These are phyloP conservation scores for Conomelus anceps DNA, from an alignment of 2,888 invertebrate species.

Conservation along the genomic window DNA sequence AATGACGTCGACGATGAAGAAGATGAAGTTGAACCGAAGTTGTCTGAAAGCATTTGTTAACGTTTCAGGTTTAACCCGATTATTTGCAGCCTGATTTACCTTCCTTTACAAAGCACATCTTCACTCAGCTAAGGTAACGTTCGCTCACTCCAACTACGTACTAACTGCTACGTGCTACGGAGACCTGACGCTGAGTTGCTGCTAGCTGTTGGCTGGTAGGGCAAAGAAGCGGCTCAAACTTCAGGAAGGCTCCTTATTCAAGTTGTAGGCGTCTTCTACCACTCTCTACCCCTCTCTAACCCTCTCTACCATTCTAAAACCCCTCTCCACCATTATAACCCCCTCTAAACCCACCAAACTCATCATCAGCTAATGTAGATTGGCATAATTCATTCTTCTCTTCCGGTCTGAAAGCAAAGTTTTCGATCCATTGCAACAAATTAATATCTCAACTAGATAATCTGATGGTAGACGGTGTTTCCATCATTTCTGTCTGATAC, in stretches of 20 bases:
- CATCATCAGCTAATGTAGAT: conserved; percentile 13
- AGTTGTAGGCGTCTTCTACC: too few species aligned
- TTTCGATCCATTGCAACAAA: background rate
- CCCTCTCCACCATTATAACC: background rate
- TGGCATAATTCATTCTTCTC: background rate
- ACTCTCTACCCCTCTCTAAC: too few species aligned
- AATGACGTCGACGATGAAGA: background rate
- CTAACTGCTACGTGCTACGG: background rate
- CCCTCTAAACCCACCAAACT: background rate
- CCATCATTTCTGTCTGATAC: background rate
- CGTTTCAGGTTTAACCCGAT: background rate
- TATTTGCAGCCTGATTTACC: background rate
- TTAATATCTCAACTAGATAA: background rate
- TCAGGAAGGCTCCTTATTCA: too few species aligned
- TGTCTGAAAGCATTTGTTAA: background rate
- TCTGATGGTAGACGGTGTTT: background rate
- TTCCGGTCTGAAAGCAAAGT: background rate
- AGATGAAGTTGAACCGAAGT: background rate
- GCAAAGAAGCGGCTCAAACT: background rate
- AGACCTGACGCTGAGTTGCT: background rate
- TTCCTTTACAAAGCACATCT: background rate
- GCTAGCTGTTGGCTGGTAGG: too few species aligned
- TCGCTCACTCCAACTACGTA: background rate
- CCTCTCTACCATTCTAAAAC: background rate
- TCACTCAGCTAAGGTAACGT: background rate